Evolutionary conservation across 2,113 vertebrate species (phyloP).

Genomic region (Notarius quadriscutis): DNA sequence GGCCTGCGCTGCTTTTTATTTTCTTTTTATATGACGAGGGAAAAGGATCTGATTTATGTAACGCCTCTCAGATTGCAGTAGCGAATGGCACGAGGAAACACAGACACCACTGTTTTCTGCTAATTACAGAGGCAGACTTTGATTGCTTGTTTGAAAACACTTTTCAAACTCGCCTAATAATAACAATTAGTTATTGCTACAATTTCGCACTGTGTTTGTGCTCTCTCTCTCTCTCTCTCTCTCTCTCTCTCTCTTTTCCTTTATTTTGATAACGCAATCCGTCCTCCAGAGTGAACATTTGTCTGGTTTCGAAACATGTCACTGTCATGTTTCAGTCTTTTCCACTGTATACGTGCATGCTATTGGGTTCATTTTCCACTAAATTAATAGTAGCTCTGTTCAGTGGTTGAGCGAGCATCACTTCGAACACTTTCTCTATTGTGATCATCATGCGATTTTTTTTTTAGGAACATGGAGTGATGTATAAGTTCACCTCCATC

Average conservation of each 20-base stretch:
- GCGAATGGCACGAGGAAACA: slow-evolving; percentile 42
- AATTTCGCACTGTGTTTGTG: slow-evolving; percentile 50
- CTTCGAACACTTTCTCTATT: background rate
- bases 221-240: slow-evolving; percentile 13
- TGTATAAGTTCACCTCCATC: no score
- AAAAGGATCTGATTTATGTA: slow-evolving; percentile 60
- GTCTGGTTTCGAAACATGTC: slow-evolving; percentile 36
- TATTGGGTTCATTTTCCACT: background rate
- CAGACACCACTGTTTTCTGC: slow-evolving; percentile 61
- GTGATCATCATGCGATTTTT: no score
- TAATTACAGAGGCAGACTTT: slow-evolving; percentile 77
- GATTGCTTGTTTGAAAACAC: slow-evolving; percentile 83
- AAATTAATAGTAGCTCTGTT: background rate
- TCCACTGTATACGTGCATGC: background rate
- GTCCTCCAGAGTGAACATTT: background rate
- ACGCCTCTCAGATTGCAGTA: slow-evolving; percentile 47
- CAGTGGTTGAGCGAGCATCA: background rate
- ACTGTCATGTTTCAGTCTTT: slow-evolving; percentile 13
- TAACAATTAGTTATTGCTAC: slow-evolving; percentile 73
- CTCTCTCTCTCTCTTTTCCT: background rate
- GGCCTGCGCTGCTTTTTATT: slow-evolving; percentile 42
- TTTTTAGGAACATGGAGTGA: no score
- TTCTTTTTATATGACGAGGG: slow-evolving; percentile 34
- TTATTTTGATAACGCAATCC: slow-evolving; percentile 25
- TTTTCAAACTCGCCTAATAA: slow-evolving; percentile 76